Conservation (phyloP, 2,888 invertebrate genomes). For the Eucera pruinosa region DNA sequence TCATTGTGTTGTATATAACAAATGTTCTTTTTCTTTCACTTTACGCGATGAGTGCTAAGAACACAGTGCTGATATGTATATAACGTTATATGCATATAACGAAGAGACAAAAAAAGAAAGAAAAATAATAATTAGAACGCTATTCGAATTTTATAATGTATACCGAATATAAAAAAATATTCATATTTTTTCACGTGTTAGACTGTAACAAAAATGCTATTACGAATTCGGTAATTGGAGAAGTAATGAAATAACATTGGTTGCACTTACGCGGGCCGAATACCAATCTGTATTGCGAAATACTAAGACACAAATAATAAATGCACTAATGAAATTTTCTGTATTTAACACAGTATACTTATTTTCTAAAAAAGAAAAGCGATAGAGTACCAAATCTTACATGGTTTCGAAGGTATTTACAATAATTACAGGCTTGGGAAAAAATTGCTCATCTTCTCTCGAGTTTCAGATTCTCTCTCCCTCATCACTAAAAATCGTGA, state of each 20-base stretch:
- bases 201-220: constrained; percentile 22
- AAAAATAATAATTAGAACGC: constrained; percentile 10
- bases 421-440: no score
- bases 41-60: constrained; percentile 31
- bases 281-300: constrained; percentile 7
- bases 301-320: constrained; percentile 42
- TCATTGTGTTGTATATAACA: constrained; percentile 19
- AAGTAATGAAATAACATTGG: constrained; percentile 9
- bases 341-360: constrained; percentile 16
- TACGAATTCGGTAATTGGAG: constrained; percentile 1
- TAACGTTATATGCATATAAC: constrained; percentile 27
- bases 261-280: constrained; percentile 15
- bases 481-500: no score
- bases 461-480: no score
- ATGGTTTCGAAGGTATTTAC: no score
- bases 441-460: no score
- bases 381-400: no score
- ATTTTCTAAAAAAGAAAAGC: background rate
- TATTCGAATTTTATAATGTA: constrained; percentile 32
- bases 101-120: background rate
- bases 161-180: constrained; percentile 10
- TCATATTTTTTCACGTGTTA: constrained; percentile 29
- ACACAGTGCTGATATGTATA: background rate
- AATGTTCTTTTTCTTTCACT: constrained; percentile 21
- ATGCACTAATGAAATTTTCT: constrained; percentile 31